Evolutionary conservation across 2,113 vertebrate genomes (phyloP).

Genomic region (Pelmatolapia mariae): DNA sequence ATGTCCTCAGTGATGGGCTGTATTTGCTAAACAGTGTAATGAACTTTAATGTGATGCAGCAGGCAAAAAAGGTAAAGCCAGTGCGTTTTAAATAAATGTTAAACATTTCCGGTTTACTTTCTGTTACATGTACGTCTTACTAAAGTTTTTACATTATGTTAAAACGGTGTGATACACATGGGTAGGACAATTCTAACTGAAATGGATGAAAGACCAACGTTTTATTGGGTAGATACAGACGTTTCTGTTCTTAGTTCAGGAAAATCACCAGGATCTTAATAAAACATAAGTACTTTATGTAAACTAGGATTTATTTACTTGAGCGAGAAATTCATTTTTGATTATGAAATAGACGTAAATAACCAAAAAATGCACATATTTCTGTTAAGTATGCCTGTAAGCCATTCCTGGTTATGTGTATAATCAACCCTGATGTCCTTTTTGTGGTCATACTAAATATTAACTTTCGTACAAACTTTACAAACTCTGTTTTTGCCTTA

Average conservation of each 20-base stretch:
- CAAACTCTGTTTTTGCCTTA: background rate
- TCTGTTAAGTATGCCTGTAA: background rate
- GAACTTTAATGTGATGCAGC: background rate
- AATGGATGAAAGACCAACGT: background rate
- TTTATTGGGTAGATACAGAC: background rate
- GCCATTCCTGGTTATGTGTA: background rate
- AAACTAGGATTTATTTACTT: background rate
- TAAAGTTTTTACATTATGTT: background rate
- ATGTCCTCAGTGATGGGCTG: background rate
- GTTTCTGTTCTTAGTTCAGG: background rate
- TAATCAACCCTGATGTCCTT: background rate
- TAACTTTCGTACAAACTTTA: fast-evolving
- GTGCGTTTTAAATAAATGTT: background rate
- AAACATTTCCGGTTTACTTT: background rate
- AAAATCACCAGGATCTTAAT: background rate
- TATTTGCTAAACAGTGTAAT: background rate
- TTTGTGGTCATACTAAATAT: background rate
- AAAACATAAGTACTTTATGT: background rate
- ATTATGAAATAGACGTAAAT: fast-evolving
- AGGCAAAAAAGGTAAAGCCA: fast-evolving
- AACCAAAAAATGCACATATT: background rate
- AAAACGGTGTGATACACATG: background rate
- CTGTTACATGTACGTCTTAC: background rate
- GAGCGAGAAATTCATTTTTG: fast-evolving
- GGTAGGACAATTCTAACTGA: background rate